Evolutionary conservation across 2,888 invertebrate genomes (phyloP), one percentile per base, ranked within the genome.

Genomic region (Chironomus riparius): DNA sequence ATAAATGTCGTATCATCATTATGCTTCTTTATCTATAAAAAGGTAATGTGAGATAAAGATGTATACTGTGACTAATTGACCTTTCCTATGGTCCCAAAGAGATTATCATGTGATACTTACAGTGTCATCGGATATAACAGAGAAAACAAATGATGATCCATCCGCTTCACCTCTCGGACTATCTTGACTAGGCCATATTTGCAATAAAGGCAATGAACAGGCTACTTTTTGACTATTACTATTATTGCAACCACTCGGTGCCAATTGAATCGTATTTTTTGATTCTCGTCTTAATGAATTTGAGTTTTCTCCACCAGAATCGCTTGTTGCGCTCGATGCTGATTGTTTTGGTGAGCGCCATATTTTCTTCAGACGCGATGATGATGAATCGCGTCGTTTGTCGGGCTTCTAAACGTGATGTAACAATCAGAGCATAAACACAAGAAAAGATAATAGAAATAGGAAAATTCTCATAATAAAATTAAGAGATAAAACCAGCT

Each of bases 101-200:
- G n/a, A 38, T 28, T 69, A 13, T 65, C 12, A 65, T 38, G 38
- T 10, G 38, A 13, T 12, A 18, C 68, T 70, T 74, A 74, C 74
- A 56, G 48, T 77, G 38, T 83, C 84, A 79, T 84, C 84, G 78
- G 81, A 83, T 78, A 81, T 85, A 82, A 78, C 86, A 56, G 90
- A 89, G 80, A 90, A 90, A 73, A 90, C 85, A 81, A 91, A 90
- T 78, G 89, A 89, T 81, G 90, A 89, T 2, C 88, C 89, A 79
- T 90, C 90, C 47, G 88, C 88, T 80, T 89, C 89, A 79, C 88
- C 89, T 74, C 89, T 85, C 13, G 91, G 90, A 21, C 90, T 90
- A 65, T 65, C 90, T 81, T 87, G 85, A 84, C 90, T 90, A 62
- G 90, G 90, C 91, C 91, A 91, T 80, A 91, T 89, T 84, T 90